These are phyloP conservation scores for Ictalurus furcatus DNA, from an alignment of 2,113 vertebrate genomes.

Conservation along the genomic window DNA sequence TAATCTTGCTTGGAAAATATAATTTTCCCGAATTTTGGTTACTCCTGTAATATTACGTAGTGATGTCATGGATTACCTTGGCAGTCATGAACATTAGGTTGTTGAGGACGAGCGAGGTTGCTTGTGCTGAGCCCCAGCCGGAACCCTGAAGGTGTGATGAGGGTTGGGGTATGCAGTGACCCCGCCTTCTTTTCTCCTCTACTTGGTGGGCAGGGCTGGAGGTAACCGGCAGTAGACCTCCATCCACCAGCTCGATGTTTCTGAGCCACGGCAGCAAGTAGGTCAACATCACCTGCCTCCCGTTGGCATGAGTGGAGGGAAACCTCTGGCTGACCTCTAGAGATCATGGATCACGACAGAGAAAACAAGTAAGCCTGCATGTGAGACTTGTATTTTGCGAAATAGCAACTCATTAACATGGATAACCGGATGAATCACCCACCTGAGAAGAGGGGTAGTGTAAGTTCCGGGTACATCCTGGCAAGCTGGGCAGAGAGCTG, in stretches of 20 bases:
- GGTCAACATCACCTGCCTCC: slow-evolving; percentile 96
- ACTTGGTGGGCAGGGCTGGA: slow-evolving; percentile 89
- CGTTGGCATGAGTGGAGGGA: slow-evolving; percentile 91
- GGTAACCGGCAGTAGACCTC: slow-evolving; percentile 84
- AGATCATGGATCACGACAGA: not conserved
- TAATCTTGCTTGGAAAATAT: not conserved
- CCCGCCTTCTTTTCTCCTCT: slow-evolving; percentile 79
- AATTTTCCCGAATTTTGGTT: too few relatives aligned
- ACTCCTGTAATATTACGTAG: not conserved
- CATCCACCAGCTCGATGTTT: slow-evolving; percentile 95
- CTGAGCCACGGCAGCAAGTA: slow-evolving; percentile 96
- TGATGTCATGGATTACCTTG: slow-evolving; percentile 76
- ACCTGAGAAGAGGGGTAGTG: slow-evolving; percentile 96
- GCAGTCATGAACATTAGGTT: slow-evolving; percentile 99
- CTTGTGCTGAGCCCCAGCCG: slow-evolving; percentile 96
- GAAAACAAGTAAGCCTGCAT: not conserved
- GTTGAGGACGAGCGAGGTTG: slow-evolving; percentile 93
- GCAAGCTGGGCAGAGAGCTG: slow-evolving; percentile 91
- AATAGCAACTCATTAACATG: not conserved
- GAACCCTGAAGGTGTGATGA: slow-evolving; percentile 82
- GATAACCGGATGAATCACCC: not conserved
- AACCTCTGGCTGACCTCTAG: slow-evolving; percentile 96
- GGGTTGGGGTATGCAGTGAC: slow-evolving; percentile 67
- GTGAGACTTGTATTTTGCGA: not conserved
- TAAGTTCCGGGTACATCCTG: slow-evolving; percentile 97